Evolutionary conservation across 2,797 vertebrate genomes (phyloP), one percentile per base, ranked within the genome.

Genomic region (Mormyrus proboscirostris): DNA sequence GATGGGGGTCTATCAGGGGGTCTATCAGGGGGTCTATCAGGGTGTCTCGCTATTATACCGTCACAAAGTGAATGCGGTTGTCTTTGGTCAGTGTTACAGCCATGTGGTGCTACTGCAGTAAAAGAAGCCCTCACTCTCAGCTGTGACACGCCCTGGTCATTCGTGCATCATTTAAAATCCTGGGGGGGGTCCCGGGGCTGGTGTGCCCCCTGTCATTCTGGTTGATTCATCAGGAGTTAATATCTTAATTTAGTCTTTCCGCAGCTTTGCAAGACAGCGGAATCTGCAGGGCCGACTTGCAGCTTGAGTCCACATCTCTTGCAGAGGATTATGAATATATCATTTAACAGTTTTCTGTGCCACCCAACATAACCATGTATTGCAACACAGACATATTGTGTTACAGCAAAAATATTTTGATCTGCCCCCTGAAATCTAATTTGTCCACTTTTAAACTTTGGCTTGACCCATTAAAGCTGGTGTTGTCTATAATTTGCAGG

Each of bases 201-300:
- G 2, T 19, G 29, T 88, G 12, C n/a, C 85, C n/a, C 65, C 16
- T 22, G 50, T 89, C 62, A 87, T 51, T 50, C n/a, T 19, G 9
- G 33, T 16, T 65, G 44, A 62, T 65, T 90, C 44, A 69, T 65
- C 89, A 65, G 65, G 50, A 59, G 85, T 22, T 50, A 65, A 65
- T 19, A 51, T 90, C 89, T 88, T 88, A 49, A 88, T 69, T 59
- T n/a, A n/a, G 8, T 62, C 51, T 51, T 88, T 90, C 73, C 16
- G 12, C 51, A 19, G 33, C 10, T 65, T 50, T 12, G 19, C 33
- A n/a, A 33, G 49, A 19, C 33, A 10, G 12, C 41, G n/a, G 51
- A 14, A 14, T 41, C 53, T 53, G 12, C 9, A 55, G 14, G 16
- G 19, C 49, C 33, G 2, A 41, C 33, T 6, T 0, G 10, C 65